phyloP scores from a whole-genome alignment of 2,113 vertebrate species.

The Semnopithecus entellus region DNA sequence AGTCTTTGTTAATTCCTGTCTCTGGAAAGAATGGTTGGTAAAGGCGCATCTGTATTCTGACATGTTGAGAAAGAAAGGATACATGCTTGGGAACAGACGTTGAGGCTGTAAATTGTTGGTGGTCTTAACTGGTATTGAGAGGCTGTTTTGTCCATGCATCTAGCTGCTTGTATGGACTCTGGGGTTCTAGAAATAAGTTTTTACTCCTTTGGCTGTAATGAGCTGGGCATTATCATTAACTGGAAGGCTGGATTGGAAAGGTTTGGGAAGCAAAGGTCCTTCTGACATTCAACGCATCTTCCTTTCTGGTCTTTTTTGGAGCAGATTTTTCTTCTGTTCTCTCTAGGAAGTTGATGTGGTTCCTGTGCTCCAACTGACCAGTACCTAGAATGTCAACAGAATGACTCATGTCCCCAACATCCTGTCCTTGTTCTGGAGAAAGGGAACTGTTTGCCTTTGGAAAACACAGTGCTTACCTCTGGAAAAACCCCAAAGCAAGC shows the following conservation, averaged over 20 bases:
- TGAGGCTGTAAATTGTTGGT: background rate
- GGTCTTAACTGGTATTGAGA: background rate
- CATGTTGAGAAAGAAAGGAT: background rate
- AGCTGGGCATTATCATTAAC: background rate
- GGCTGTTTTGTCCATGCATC: background rate
- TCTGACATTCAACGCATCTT: background rate
- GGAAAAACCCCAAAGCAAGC: conserved; percentile 31
- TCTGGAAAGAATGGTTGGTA: background rate
- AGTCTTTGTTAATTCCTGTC: background rate
- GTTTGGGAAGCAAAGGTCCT: background rate
- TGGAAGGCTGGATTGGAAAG: background rate
- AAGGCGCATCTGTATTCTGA: background rate
- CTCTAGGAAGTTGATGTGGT: conserved; percentile 56
- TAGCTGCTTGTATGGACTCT: background rate
- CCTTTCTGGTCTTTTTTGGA: background rate
- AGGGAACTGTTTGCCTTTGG: conserved; percentile 64
- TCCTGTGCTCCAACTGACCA: conserved; percentile 65
- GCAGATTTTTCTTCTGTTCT: conserved; percentile 21
- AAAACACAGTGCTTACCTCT: conserved; percentile 53
- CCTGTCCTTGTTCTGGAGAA: conserved; percentile 67
- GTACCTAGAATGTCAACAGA: conserved; percentile 69
- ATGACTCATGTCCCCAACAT: conserved; percentile 68
- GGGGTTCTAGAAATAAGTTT: conserved; percentile 2
- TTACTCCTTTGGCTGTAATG: background rate
- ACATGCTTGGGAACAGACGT: background rate